Evolutionary conservation across 2,888 invertebrate genomes (phyloP), one percentile per base, ranked within the genome.

Genomic region (Tetranychus truncatus): DNA sequence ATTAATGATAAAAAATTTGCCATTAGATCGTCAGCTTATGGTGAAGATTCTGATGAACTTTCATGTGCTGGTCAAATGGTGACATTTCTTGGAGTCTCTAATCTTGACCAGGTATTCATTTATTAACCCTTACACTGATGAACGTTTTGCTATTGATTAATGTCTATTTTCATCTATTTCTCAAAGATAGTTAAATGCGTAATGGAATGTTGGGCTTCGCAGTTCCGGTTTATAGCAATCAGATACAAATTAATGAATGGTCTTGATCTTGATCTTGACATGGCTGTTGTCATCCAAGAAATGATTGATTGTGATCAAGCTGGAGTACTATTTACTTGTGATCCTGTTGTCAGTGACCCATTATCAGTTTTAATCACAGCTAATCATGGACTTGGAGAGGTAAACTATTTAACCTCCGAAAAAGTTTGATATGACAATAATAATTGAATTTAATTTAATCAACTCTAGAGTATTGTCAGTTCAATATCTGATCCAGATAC

Each of bases 31-130:
- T 84, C 85, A 81, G 91, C 89, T 18, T 86, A 89, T 71, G 89
- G 89, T 6, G 92, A 92, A 84, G 92, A 92, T 82, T 88, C 89
- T 8, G 87, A 88, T 76, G 89, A 89, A 73, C 83, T 89, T 15
- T 91, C 91, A 0, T 88, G 89, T 6, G 92, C 92, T 0, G 92
- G 92, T 1, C 92, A 92, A 84, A 89, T 92, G 83, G 88, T 88
- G 77, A 91, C 91, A 0, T 86, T 88, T 77, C 84, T 92, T 6
- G 90, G 91, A 1, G 87, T 90, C 75, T 82, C 81, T 69, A 85
- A 84, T 34, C 44, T 77, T 9, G 75, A 79, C 9, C 75, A 80
- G 78, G 69, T 69, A 20, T 24, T 69, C 5, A 1, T 69, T 69
- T 1, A 69, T 21, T 69, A 21, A 20, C 20, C 8, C 11, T 69